Evolutionary conservation across 2,888 invertebrate species (phyloP).

Genomic region (Helleia helle): DNA sequence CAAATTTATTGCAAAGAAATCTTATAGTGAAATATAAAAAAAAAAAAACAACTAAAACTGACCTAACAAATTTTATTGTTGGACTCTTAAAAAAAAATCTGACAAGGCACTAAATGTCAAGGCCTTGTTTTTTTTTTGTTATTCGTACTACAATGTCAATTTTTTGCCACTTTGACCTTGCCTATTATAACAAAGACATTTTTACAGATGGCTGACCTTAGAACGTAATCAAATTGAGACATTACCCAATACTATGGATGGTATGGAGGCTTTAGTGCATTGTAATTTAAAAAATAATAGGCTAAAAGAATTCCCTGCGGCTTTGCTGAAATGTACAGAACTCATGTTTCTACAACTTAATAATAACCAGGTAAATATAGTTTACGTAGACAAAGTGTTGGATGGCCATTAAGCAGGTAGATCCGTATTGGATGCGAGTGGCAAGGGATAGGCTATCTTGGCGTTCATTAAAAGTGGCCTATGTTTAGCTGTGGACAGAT

Average conservation of each 20-base stretch:
- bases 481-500: too few relatives aligned
- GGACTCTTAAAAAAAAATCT: too few relatives aligned
- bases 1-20: too few relatives aligned
- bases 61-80: too few relatives aligned
- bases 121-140: not conserved
- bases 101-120: not conserved
- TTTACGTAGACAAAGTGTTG: too few relatives aligned
- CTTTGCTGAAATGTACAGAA: constrained; percentile 50
- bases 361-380: constrained; percentile 54
- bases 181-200: not conserved
- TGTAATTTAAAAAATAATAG: constrained; percentile 75
- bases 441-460: too few relatives aligned
- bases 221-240: constrained; percentile 74
- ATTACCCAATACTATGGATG: constrained; percentile 66
- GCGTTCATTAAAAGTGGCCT: too few relatives aligned
- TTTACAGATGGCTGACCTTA: constrained; percentile 77
- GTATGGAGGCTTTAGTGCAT: constrained; percentile 72
- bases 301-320: constrained; percentile 63
- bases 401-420: too few relatives aligned
- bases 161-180: not conserved
- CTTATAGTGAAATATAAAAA: too few relatives aligned
- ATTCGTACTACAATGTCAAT: not conserved
- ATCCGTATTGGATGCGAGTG: too few relatives aligned
- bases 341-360: constrained; percentile 72
- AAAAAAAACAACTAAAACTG: too few relatives aligned